These are phyloP conservation scores for Tachystola acroxantha DNA, from an alignment of 2,888 invertebrate species.

Conservation along the genomic window DNA sequence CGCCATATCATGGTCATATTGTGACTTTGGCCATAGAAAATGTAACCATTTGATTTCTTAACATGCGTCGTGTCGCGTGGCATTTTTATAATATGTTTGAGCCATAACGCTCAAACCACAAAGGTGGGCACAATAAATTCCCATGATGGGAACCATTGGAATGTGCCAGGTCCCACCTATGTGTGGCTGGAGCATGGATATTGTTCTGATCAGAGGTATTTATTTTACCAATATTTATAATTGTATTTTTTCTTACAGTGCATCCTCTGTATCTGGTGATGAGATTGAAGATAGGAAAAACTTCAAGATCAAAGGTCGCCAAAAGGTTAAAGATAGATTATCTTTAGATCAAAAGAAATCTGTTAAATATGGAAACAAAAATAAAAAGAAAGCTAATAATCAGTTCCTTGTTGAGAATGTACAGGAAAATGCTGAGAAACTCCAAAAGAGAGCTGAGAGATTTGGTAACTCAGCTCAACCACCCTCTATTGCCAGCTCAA, in stretches of 20 bases:
- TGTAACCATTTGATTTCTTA: no score
- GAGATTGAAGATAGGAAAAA: conserved; percentile 72
- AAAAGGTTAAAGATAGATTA: conserved; percentile 78
- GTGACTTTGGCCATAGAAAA: no score
- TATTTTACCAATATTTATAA: neutral
- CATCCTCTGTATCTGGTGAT: conserved; percentile 73
- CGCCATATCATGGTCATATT: no score
- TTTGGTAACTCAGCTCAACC: conserved; percentile 79
- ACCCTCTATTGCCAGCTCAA: conserved; percentile 70
- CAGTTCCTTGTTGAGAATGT: conserved; percentile 82
- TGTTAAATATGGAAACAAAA: conserved; percentile 68
- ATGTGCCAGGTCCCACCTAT: no score
- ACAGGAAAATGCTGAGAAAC: conserved; percentile 86
- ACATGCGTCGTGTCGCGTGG: no score
- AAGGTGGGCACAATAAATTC: no score
- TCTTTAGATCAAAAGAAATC: conserved; percentile 64
- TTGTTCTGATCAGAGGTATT: no score
- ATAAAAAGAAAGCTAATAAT: conserved; percentile 79
- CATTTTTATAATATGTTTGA: no score
- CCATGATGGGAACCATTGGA: no score
- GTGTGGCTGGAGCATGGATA: no score
- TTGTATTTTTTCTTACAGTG: conserved; percentile 49
- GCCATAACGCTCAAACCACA: no score
- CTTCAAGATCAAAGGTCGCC: conserved; percentile 54
- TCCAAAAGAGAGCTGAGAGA: conserved; percentile 93